phyloP scores from a whole-genome alignment of 37 sponge, comb jelly and placozoan species.

The Spongilla lacustris region DNA sequence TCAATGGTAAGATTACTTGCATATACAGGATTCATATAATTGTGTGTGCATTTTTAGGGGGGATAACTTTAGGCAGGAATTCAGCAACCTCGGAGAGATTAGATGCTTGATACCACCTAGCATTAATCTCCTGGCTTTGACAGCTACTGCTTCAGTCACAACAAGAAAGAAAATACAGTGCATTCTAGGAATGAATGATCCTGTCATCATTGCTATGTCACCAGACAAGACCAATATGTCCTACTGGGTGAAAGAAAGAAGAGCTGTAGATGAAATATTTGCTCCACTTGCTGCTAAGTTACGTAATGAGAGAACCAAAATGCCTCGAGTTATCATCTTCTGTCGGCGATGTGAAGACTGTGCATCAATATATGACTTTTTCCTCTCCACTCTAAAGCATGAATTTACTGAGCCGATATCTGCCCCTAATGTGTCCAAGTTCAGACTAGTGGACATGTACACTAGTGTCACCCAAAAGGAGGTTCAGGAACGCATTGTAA shows the following conservation, averaged over 20 bases:
- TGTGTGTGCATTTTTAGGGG: not conserved
- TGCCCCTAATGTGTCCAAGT: not conserved
- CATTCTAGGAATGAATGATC: too few species aligned
- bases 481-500: not conserved
- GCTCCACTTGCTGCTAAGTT: too few species aligned
- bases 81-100: conserved; percentile 19
- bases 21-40: too few species aligned
- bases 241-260: too few species aligned
- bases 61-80: conserved; percentile 12
- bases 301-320: too few species aligned
- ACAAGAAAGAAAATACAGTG: too few species aligned
- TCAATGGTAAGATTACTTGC: too few species aligned
- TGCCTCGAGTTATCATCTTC: too few species aligned
- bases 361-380: not conserved
- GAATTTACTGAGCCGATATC: not conserved
- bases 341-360: not conserved
- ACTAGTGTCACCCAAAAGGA: not conserved
- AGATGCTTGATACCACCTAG: conserved; percentile 19
- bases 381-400: not conserved
- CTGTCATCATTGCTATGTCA: too few species aligned
- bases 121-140: conserved; percentile 17
- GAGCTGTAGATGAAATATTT: too few species aligned
- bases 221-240: too few species aligned
- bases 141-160: conserved; percentile 19
- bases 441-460: conserved; percentile 3